Evolutionary conservation across 2,113 vertebrate genomes (phyloP).

Genomic region (Cyanocitta stelleri): DNA sequence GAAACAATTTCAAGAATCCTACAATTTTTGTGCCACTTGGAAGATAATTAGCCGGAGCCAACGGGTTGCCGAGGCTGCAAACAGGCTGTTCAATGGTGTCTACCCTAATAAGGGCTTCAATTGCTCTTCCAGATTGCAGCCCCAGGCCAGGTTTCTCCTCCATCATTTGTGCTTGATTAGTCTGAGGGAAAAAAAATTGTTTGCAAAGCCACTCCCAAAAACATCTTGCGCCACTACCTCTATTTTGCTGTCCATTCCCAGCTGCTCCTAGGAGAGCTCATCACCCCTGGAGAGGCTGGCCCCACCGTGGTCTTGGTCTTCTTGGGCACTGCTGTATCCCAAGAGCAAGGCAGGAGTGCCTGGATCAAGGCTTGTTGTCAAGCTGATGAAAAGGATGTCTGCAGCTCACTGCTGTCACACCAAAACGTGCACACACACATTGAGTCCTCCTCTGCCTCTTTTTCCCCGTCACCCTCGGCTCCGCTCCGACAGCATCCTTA

Average conservation of each 20-base stretch:
- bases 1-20: slow-evolving; percentile 31
- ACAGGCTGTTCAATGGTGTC: slow-evolving; percentile 56
- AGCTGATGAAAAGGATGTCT: background rate
- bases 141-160: slow-evolving; percentile 46
- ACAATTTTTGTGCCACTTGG: slow-evolving; percentile 28
- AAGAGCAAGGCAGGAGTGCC: background rate
- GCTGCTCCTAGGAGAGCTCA: background rate
- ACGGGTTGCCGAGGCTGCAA: slow-evolving; percentile 18
- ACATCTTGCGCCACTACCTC: background rate
- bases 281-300: background rate
- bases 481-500: accelerated
- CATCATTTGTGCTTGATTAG: slow-evolving; percentile 60
- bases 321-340: background rate
- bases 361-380: background rate
- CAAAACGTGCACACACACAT: background rate
- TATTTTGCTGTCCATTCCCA: background rate
- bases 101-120: slow-evolving; percentile 47
- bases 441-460: background rate
- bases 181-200: background rate
- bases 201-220: background rate
- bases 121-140: slow-evolving; percentile 47
- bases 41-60: slow-evolving; percentile 67
- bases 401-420: background rate
- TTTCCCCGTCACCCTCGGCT: background rate
- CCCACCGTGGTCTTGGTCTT: accelerated